Evolutionary conservation across 2,888 invertebrate species (phyloP).

Genomic region (Nomada hirtipes): DNA sequence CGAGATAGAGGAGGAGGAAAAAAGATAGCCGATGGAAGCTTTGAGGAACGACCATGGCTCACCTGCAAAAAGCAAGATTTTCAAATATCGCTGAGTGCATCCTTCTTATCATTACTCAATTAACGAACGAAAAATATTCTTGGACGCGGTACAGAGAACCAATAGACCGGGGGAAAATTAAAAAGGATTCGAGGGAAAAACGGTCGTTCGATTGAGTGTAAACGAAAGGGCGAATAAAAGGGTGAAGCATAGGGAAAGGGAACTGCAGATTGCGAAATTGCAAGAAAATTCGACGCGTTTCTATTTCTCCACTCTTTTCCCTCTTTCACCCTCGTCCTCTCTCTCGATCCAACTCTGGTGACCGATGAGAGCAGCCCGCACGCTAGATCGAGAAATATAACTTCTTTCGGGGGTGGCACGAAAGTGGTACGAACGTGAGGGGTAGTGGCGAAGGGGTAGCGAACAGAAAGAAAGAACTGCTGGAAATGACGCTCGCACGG

Average conservation of each 20-base stretch:
- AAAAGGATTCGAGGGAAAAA: not conserved
- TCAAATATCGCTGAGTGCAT: constrained; percentile 38
- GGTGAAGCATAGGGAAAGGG: not conserved
- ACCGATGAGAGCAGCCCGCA: constrained; percentile 52
- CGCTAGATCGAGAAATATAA: constrained; percentile 70
- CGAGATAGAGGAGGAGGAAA: not conserved
- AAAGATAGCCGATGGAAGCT: constrained; percentile 43
- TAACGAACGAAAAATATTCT: not conserved
- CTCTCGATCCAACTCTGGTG: not conserved
- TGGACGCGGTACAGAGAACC: too few species aligned
- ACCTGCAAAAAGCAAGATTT: constrained; percentile 64
- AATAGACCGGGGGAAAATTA: too few species aligned
- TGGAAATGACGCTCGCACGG: constrained; percentile 73
- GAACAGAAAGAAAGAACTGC: constrained; percentile 62
- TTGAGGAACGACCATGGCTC: constrained; percentile 67
- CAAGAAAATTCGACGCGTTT: constrained; percentile 53
- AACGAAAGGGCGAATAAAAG: constrained; percentile 31
- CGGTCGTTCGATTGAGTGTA: not conserved
- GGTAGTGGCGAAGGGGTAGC: constrained; percentile 13
- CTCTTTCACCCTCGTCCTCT: not conserved
- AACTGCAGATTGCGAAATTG: constrained; percentile 31
- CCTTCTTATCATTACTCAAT: not conserved
- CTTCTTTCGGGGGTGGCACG: constrained; percentile 62
- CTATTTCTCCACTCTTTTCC: not conserved
- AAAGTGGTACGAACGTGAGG: constrained; percentile 32